These are phyloP conservation scores for Troides oblongomaculatus DNA, from an alignment of 2,888 invertebrate species.

Conservation along the genomic window DNA sequence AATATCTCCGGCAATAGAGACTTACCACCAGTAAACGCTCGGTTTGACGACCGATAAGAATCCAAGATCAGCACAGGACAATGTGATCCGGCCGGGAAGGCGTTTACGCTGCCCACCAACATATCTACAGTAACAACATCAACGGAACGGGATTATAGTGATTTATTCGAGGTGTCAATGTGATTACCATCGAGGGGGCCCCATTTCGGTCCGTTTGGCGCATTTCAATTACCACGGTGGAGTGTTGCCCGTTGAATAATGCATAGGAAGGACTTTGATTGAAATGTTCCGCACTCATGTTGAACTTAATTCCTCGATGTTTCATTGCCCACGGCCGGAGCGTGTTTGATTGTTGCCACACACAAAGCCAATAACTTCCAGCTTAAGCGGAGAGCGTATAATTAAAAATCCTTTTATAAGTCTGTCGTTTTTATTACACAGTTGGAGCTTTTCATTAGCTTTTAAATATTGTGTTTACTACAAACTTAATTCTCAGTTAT, in stretches of 20 bases:
- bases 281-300: conserved; percentile 51
- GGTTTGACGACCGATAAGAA: too few relatives aligned
- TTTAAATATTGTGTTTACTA: too few relatives aligned
- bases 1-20: too few relatives aligned
- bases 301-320: conserved; percentile 51
- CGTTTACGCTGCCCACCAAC: conserved; percentile 17
- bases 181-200: conserved; percentile 59
- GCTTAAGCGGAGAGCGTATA: conserved; percentile 5
- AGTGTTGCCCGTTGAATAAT: conserved; percentile 55
- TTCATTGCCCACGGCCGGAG: conserved; percentile 37
- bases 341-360: conserved; percentile 31
- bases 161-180: conserved; percentile 55
- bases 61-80: too few relatives aligned
- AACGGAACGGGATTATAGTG: conserved; percentile 45
- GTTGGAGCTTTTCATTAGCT: background rate
- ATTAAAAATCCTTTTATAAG: background rate
- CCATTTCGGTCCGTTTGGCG: conserved; percentile 45
- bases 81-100: background rate
- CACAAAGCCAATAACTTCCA: conserved; percentile 17
- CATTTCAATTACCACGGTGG: conserved; percentile 57
- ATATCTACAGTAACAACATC: conserved; percentile 36
- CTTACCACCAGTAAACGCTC: too few relatives aligned
- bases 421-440: background rate
- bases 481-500: too few relatives aligned
- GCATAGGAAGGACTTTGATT: conserved; percentile 56